Base-by-base conservation (phyloP, 1,140 invertebrate species). In the Drosophila nigrodunni region DNA sequence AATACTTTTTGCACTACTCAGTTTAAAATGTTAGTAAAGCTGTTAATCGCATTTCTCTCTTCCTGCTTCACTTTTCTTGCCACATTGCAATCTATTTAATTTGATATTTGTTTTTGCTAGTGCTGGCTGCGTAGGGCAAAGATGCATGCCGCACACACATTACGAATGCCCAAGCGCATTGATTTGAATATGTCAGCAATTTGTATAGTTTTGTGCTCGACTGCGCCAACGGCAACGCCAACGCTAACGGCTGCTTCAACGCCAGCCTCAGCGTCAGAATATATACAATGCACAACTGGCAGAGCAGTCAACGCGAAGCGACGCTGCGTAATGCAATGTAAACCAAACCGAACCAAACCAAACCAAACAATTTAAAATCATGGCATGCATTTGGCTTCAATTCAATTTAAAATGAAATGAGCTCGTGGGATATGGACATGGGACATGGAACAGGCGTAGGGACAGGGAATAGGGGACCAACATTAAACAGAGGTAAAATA, bases 331-430 rank as follows among this genome's bases (percentile, higher is more conserved):
- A 88, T 87, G 83, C 80, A 74, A 85, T 85, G 81, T 85, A 88
- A 87, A 89, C 80, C 80, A 87, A 88, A 87, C 83, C 83, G 83
- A 87, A 89, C 80, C 80, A 88, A 87, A 89, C 80, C 80, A 87
- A 88, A 87, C 83, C 83, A 88, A 88, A 89, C 83, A 88, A 88
- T 88, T 88, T 89, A 89, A 88, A 88, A 88, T 88, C 83, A 88
- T 88, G 80, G 85, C 80, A 76, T 88, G 85, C 80, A 89, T 88
- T 88, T 89, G 83, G 85, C 85, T 88, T 88, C 83, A 89, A 88
- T 88, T 88, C 83, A 88, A 88, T 88, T 88, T 89, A 77, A 89
- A 89, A 69, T 74, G 73, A 83, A 88, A 88, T 88, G 83, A 88
- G 83, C 83, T 70, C 61, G 66, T 69, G 72, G 72, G 76, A 72